A percentile compares a stretch with the other conserved stretches of the same genome.
Evolutionary conservation across 2,113 vertebrate genomes (phyloP).

Genomic region (Varanus komodoensis): DNA sequence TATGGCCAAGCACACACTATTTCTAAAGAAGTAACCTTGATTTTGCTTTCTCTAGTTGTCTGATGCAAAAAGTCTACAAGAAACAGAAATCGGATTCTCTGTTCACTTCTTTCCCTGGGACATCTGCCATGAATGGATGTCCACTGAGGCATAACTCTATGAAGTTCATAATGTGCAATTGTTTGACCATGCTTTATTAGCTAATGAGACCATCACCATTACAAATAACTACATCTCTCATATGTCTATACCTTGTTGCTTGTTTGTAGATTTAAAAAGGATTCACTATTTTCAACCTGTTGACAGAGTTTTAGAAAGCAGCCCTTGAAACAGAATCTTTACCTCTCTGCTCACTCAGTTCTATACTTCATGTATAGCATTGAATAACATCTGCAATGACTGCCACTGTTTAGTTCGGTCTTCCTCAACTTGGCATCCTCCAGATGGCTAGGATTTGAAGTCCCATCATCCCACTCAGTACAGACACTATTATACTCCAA

Average conservation of each 20-base stretch:
- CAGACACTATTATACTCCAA: no score
- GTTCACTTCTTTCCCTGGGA: slow-evolving; percentile 35
- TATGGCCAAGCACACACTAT: slow-evolving; percentile 25
- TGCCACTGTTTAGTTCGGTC: no score
- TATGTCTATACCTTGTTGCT: slow-evolving; percentile 29
- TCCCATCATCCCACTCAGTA: no score
- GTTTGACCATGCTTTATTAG: slow-evolving; percentile 33
- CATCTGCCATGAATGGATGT: slow-evolving; percentile 52
- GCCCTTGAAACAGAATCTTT: slow-evolving; percentile 9
- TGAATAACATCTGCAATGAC: not conserved
- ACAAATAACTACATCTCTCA: slow-evolving; percentile 16
- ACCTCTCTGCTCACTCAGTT: slow-evolving; percentile 30
- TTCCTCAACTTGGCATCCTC: no score
- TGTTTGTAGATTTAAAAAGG: slow-evolving; percentile 36
- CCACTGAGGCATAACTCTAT: slow-evolving; percentile 42
- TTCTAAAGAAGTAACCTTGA: not conserved
- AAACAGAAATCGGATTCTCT: slow-evolving; percentile 45
- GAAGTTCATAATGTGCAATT: slow-evolving; percentile 19
- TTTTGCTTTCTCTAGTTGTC: not conserved
- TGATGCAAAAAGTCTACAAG: not conserved
- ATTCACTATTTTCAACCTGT: slow-evolving; percentile 15
- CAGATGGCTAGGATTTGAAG: no score
- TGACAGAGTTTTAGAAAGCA: not conserved
- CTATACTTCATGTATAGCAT: not conserved
- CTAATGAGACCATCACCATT: slow-evolving; percentile 24